These are phyloP conservation scores for Tethea ocularis DNA, from an alignment of 2,888 invertebrate species.

Conservation along the genomic window DNA sequence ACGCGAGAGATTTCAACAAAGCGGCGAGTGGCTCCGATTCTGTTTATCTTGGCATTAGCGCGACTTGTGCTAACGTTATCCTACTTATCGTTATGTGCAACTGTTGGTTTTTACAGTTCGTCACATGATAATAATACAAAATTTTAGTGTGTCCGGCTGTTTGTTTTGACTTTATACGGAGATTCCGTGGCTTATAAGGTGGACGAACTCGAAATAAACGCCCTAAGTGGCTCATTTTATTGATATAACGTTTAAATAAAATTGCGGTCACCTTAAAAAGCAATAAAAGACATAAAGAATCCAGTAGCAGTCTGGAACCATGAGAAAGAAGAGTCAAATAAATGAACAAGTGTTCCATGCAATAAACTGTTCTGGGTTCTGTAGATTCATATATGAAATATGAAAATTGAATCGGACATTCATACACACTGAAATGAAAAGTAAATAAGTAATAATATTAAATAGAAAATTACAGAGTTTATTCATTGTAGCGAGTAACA, in stretches of 20 bases:
- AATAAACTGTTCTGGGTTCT: slow-evolving; percentile 53
- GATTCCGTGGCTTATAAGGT: slow-evolving; percentile 44
- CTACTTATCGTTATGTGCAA: slow-evolving; percentile 66
- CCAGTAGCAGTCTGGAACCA: slow-evolving; percentile 77
- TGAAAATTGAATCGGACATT: neutral
- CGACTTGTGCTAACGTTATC: slow-evolving; percentile 67
- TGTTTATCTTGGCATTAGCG: slow-evolving; percentile 70
- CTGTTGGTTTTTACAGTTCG: slow-evolving; percentile 69
- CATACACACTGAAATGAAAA: neutral
- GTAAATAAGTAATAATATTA: neutral
- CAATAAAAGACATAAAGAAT: slow-evolving; percentile 69
- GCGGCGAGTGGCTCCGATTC: slow-evolving; percentile 50
- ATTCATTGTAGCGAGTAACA: too few relatives aligned
- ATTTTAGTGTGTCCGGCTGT: slow-evolving; percentile 41
- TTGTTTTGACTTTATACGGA: slow-evolving; percentile 44
- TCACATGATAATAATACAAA: slow-evolving; percentile 61
- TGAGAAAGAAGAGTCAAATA: slow-evolving; percentile 77
- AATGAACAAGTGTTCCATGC: slow-evolving; percentile 52
- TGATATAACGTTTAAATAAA: slow-evolving; percentile 72
- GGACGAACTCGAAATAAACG: slow-evolving; percentile 48
- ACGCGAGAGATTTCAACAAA: slow-evolving; percentile 65
- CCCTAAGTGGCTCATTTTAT: slow-evolving; percentile 57
- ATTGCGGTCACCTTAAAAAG: slow-evolving; percentile 68
- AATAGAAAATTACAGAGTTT: too few relatives aligned
- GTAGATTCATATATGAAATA: slow-evolving; percentile 23